Evolutionary conservation across 2,797 vertebrate genomes (phyloP).

Genomic region (Amblyraja radiata): DNA sequence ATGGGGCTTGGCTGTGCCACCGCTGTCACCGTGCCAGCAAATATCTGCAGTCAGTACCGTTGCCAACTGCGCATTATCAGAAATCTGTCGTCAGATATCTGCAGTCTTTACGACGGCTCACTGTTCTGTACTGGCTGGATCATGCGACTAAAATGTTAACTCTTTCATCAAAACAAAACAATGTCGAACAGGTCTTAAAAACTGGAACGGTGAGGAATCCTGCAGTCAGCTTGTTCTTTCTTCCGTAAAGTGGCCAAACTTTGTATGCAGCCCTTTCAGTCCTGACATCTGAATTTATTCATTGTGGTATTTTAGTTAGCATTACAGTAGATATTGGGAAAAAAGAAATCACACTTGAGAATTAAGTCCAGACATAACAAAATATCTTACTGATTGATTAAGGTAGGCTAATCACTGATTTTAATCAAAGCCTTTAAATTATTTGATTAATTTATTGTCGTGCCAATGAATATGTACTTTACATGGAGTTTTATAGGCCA

Average conservation of each 20-base stretch:
- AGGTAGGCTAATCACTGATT: neutral
- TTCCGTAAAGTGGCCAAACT: neutral
- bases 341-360: constrained; percentile 13
- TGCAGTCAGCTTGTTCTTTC: neutral
- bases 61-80: constrained; percentile 38
- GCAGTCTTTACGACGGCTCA: constrained; percentile 37
- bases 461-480: constrained; percentile 16
- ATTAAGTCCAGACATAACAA: neutral
- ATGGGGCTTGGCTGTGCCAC: constrained; percentile 87
- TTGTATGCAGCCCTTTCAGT: constrained; percentile 3
- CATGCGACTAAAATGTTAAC: constrained; percentile 31
- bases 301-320: neutral
- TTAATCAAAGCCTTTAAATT: constrained; percentile 23
- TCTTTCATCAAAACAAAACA: constrained; percentile 28
- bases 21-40: constrained; percentile 84
- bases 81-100: constrained; percentile 38
- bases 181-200: neutral
- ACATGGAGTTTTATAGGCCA: constrained; percentile 10
- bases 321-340: neutral
- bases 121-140: constrained; percentile 36
- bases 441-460: constrained; percentile 21
- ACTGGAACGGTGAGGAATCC: neutral
- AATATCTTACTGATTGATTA: constrained; percentile 25
- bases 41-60: constrained; percentile 92
- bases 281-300: constrained; percentile 26